Base-by-base conservation (phyloP, 2,888 invertebrate species). In the Napeogenes sylphis region DNA sequence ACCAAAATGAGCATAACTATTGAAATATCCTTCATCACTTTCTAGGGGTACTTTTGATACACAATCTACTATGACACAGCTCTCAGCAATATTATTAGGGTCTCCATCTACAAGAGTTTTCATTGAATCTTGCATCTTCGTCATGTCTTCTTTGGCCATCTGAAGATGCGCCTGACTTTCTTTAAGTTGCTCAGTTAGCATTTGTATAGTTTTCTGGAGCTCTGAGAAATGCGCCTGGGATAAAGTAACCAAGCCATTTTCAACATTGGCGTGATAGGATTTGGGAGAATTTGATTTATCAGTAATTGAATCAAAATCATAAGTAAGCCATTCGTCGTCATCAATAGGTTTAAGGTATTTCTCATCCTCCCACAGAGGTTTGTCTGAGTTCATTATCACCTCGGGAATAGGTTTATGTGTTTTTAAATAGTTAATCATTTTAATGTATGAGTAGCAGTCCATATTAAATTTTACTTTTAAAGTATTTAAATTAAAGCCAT, bases 1-100 rank as follows among this genome's bases (percentile, higher is more conserved):
- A 32, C 95, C 94, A 85, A 96, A 97, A 85, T 98, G 97, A 58
- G 96, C 94, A 77, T 98, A 98, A 2, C 96, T 95, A 75, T 92
- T 94, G 70, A 96, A 96, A 82, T 96, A 96, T 56, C 93, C 93
- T 73, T 93, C 94, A 79, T 97, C 97, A 72, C 93, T 92, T 73
- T 92, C 92, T 57, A 92, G 76, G 56, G 92, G 91, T 55, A 93
- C 85, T 72, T 91, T 85, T 8, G 83, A 82, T 1, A 86, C 86
- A 75, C 87, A 84, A 67, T 89, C 86, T 0, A 82, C 76, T 32
- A 80, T 73, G 32, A 71, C 63, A 54, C 72, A 71, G 2, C 78
- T 73, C 21, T 76, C 76, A 58, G 61, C 68, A 45, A 61, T 71
- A n/a, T 68, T 71, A 53, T 62, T 77, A 12, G 73, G 67, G 4